phyloP scores from a whole-genome alignment of 1,140 invertebrate genomes.

The Drosophila ficusphila region DNA sequence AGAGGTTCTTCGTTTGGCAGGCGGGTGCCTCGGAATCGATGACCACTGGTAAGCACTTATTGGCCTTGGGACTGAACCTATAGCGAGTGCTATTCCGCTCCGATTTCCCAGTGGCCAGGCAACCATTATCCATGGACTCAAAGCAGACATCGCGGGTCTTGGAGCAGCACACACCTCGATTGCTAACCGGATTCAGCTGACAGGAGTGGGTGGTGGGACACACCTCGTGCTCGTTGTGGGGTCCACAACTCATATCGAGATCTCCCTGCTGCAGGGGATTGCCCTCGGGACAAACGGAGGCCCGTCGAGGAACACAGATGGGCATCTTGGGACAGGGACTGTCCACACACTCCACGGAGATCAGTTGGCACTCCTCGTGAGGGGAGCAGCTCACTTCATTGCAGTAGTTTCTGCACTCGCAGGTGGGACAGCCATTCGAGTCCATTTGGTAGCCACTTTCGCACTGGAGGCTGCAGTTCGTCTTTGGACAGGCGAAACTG shows the following conservation, averaged over 20 bases:
- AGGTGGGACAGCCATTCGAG: conserved; percentile 89
- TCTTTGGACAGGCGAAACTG: conserved; percentile 86
- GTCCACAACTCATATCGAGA: conserved; percentile 89
- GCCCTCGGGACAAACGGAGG: conserved; percentile 89
- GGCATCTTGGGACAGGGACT: conserved; percentile 90
- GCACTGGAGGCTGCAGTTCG: conserved; percentile 87
- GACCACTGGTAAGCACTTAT: conserved; percentile 89
- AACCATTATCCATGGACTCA: conserved; percentile 88
- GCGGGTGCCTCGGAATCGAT: conserved; percentile 87
- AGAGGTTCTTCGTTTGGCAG: conserved; percentile 95
- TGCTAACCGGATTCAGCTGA: conserved; percentile 91
- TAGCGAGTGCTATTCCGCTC: conserved; percentile 87
- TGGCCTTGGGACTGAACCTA: conserved; percentile 91
- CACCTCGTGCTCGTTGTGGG: conserved; percentile 86
- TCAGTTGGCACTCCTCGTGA: conserved; percentile 88
- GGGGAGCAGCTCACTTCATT: conserved; percentile 88
- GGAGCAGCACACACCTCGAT: conserved; percentile 92
- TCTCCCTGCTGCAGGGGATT: conserved; percentile 87
- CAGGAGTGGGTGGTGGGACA: conserved; percentile 94
- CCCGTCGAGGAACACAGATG: conserved; percentile 90
- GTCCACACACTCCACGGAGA: conserved; percentile 85
- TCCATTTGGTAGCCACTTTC: conserved; percentile 89
- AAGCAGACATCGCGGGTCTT: conserved; percentile 94
- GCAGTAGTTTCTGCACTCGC: conserved; percentile 92
- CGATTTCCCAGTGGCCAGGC: conserved; percentile 84